A percentile compares a stretch with the other conserved stretches of the same genome.
Conservation (phyloP, 2,888 invertebrate species). For the Nebria salina region DNA sequence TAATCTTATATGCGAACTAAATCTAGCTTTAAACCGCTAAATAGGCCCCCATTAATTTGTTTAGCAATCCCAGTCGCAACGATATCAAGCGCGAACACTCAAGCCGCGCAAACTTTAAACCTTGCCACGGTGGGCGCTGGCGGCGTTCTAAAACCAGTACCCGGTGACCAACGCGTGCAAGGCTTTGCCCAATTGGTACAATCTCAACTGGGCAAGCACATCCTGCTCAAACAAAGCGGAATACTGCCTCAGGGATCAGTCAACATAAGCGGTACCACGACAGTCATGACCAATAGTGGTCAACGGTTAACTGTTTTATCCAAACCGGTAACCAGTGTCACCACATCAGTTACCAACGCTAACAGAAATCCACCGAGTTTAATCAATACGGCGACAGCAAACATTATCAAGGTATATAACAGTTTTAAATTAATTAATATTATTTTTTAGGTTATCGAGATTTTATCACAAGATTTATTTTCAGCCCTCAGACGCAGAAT, state of each 20-base stretch:
- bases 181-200: slow-evolving; percentile 75
- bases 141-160: slow-evolving; percentile 11
- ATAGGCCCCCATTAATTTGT: neutral
- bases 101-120: slow-evolving; percentile 54
- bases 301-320: slow-evolving; percentile 70
- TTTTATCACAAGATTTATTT: too few relatives aligned
- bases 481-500: neutral
- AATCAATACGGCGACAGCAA: slow-evolving; percentile 56
- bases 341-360: slow-evolving; percentile 54
- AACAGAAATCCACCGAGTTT: slow-evolving; percentile 53
- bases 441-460: too few relatives aligned
- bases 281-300: slow-evolving; percentile 66
- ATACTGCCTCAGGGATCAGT: slow-evolving; percentile 58
- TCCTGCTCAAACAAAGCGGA: slow-evolving; percentile 69
- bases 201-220: slow-evolving; percentile 75
- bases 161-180: slow-evolving; percentile 49
- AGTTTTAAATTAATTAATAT: too few relatives aligned
- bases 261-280: slow-evolving; percentile 59
- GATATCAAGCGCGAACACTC: slow-evolving; percentile 56
- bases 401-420: neutral
- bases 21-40: neutral
- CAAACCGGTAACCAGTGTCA: slow-evolving; percentile 63
- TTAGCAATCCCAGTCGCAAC: slow-evolving; percentile 65
- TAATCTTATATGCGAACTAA: neutral
- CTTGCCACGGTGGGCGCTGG: slow-evolving; percentile 49